Conservation (phyloP, 2,113 vertebrate species). For the Thinocorus orbignyianus region DNA sequence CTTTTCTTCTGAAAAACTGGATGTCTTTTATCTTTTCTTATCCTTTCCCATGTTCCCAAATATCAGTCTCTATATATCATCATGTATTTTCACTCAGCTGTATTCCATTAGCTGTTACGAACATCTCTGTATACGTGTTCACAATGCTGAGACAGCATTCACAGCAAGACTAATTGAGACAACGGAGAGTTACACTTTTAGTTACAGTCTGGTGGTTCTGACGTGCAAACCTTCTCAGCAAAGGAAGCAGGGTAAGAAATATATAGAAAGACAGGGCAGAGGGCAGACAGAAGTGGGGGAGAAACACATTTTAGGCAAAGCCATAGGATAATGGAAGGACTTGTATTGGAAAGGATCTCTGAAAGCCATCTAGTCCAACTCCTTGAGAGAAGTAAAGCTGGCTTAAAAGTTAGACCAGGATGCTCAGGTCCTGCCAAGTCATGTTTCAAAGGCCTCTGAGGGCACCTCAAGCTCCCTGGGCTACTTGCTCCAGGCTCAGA, state of each 20-base stretch:
- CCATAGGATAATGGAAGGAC: background rate
- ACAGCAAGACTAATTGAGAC: background rate
- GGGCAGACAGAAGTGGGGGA: background rate
- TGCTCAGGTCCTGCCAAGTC: background rate
- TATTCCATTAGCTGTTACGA: slow-evolving; percentile 17
- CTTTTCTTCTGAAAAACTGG: background rate
- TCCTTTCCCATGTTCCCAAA: background rate
- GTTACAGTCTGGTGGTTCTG: background rate
- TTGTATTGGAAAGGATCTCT: background rate
- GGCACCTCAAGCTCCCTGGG: background rate
- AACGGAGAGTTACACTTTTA: background rate
- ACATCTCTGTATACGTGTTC: background rate
- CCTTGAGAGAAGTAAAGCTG: background rate
- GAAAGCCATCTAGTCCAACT: background rate
- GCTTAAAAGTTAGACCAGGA: background rate
- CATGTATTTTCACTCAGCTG: slow-evolving; percentile 10
- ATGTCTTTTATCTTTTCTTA: slow-evolving; percentile 10
- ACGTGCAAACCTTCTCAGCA: background rate
- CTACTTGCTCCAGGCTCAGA: background rate
- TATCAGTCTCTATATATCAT: background rate
- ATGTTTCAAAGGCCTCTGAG: background rate
- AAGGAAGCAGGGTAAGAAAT: background rate
- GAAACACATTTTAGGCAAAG: background rate
- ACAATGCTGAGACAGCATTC: background rate
- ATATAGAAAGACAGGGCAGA: background rate